Evolutionary conservation across 2,888 invertebrate genomes (phyloP).

Genomic region (Conomelus anceps): DNA sequence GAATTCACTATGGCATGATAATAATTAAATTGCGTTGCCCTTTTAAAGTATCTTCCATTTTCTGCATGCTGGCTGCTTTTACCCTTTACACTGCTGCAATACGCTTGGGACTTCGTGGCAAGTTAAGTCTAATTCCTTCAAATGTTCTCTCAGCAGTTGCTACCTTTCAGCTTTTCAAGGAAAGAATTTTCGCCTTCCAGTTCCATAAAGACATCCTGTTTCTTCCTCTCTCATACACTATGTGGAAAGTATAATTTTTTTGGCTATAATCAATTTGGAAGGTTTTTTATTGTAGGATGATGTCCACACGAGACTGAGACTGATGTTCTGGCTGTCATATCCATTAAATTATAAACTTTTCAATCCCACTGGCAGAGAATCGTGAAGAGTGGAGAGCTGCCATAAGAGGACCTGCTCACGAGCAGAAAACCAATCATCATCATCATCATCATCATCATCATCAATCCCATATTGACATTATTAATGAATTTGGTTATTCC

Average conservation of each 20-base stretch:
- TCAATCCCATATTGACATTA: too few relatives aligned
- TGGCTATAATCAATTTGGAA: too few relatives aligned
- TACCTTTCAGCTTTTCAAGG: not conserved
- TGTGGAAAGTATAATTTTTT: not conserved
- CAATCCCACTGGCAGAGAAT: too few relatives aligned
- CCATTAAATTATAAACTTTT: too few relatives aligned
- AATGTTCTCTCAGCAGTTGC: not conserved
- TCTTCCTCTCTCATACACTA: not conserved
- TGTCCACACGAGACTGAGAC: too few relatives aligned
- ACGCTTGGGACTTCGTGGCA: not conserved
- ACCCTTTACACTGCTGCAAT: not conserved
- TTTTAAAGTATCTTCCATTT: not conserved
- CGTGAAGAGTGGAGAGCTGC: too few relatives aligned
- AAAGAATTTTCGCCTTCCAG: not conserved
- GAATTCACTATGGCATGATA: not conserved
- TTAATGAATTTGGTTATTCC: too few relatives aligned
- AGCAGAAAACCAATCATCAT: too few relatives aligned
- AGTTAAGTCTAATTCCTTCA: not conserved
- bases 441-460: too few relatives aligned
- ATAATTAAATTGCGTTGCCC: not conserved
- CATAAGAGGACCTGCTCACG: too few relatives aligned
- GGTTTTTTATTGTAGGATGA: too few relatives aligned
- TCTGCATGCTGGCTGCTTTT: not conserved
- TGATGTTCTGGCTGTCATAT: too few relatives aligned
- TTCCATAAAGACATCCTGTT: not conserved